Base-by-base conservation (phyloP, 1,140 invertebrate genomes). In the Dufourea novaeangliae region DNA sequence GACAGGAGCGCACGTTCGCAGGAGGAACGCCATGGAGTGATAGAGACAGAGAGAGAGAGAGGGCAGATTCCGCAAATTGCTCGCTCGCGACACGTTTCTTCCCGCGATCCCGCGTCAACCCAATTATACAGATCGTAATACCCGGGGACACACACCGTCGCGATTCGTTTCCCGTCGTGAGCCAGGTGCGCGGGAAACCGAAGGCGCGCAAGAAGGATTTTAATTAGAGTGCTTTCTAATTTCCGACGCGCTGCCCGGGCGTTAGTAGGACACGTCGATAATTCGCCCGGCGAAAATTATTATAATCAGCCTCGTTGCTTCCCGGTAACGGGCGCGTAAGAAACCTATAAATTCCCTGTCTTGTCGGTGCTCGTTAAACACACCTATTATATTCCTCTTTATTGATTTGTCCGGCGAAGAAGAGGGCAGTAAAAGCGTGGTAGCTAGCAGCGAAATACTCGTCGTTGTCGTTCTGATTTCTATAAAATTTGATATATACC, bases 221-320 rank as follows among this genome's bases (percentile, higher is more conserved):
- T 82, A 78, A 83, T 83, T 81, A 82, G 68, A 54, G 44, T 69
- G 27, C 56, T 70, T 69, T 72, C 67, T 74, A 73, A 69, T 34
- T 70, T 8, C 20, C 22, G 5, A 39, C 41, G 6, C 39, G n/a
- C 5, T 25, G 57, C 39, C 3, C n/a, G n/a, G 10, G n/a, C 4
- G 39, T 62, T 27, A 44, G 14, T 44, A 34, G 22, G 22, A 52
- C 25, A 10, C 34, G 0, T 3, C 10, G n/a, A 10, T 63, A 39
- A 56, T 66, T 32, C 2, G 46, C 20, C 2, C 1, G 27, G n/a
- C n/a, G 50, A 41, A 74, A 66, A 66, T 74, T 32, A 44, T 66
- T 56, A 67, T 67, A 41, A 74, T 68, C 34, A 10, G 5, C n/a
- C 7, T 22, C 46, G 46, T 12, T 7, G 17, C 17, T 54, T 41